Evolutionary conservation across 1,140 invertebrate genomes (phyloP).

Genomic region (Calephelis virginiensis): DNA sequence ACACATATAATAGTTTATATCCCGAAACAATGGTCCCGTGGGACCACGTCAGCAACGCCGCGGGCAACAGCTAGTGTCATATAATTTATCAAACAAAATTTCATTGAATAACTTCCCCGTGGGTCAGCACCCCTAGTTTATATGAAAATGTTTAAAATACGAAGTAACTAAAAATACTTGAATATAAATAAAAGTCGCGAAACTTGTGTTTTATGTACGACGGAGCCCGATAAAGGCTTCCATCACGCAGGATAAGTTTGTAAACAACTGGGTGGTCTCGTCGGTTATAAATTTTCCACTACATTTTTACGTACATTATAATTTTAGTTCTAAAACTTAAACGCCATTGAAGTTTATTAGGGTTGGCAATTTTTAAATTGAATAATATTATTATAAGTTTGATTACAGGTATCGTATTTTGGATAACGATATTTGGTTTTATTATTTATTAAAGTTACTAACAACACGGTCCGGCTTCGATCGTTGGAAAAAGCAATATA

Average conservation of each 20-base stretch:
- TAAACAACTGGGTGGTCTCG: conserved; percentile 23
- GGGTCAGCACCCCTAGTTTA: too few relatives aligned
- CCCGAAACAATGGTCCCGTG: too few relatives aligned
- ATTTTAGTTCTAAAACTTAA: conserved; percentile 17
- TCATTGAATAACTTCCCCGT: too few relatives aligned
- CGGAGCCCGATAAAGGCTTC: conserved; percentile 7
- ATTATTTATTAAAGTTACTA: too few relatives aligned
- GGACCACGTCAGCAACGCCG: too few relatives aligned
- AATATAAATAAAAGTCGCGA: conserved; percentile 14
- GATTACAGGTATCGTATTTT: too few relatives aligned
- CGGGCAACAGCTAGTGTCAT: too few relatives aligned
- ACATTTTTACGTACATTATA: conserved; percentile 17
- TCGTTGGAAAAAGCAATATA: too few relatives aligned
- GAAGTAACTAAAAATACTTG: conserved; percentile 10
- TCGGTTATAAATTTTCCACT: conserved; percentile 22
- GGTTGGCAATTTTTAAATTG: conserved; percentile 3
- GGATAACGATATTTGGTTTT: too few relatives aligned
- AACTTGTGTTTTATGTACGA: conserved; percentile 15
- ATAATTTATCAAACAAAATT: too few relatives aligned
- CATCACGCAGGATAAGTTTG: conserved; percentile 14
- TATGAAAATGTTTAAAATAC: conserved; percentile 6
- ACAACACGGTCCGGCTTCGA: too few relatives aligned
- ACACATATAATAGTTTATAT: too few relatives aligned
- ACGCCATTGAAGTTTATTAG: conserved; percentile 4
- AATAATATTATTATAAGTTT: not conserved